These are phyloP conservation scores for Triops cancriformis DNA, from an alignment of 1,140 invertebrate species.

Conservation along the genomic window DNA sequence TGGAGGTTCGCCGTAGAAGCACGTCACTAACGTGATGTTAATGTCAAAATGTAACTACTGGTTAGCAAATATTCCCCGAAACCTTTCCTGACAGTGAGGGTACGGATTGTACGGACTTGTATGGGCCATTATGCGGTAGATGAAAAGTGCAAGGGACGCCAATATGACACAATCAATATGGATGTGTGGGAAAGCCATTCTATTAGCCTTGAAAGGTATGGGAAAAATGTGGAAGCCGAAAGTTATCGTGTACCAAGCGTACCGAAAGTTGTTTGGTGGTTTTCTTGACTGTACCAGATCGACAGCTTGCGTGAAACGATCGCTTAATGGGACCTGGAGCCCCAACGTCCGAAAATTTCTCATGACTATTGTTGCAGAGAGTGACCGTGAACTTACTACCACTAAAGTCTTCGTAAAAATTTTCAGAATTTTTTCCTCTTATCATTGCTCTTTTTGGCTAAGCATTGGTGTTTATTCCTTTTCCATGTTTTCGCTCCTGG, in stretches of 20 bases:
- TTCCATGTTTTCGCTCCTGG: not conserved
- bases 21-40: not conserved
- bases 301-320: not conserved
- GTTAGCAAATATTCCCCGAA: too few relatives aligned
- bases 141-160: not conserved
- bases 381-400: too few relatives aligned
- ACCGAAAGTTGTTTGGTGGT: not conserved
- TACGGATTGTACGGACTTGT: not conserved
- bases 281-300: not conserved
- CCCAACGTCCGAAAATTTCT: too few relatives aligned
- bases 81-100: too few relatives aligned
- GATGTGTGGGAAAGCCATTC: not conserved
- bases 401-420: not conserved
- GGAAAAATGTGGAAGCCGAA: not conserved
- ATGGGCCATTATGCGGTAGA: not conserved
- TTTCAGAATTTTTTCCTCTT: not conserved
- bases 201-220: not conserved
- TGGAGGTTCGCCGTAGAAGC: not conserved
- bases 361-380: too few relatives aligned
- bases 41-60: not conserved
- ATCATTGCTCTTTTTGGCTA: not conserved
- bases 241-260: not conserved
- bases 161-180: not conserved
- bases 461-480: not conserved
- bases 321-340: not conserved